phyloP scores from a whole-genome alignment of 2,797 vertebrate genomes.

The Borostomias antarcticus region DNA sequence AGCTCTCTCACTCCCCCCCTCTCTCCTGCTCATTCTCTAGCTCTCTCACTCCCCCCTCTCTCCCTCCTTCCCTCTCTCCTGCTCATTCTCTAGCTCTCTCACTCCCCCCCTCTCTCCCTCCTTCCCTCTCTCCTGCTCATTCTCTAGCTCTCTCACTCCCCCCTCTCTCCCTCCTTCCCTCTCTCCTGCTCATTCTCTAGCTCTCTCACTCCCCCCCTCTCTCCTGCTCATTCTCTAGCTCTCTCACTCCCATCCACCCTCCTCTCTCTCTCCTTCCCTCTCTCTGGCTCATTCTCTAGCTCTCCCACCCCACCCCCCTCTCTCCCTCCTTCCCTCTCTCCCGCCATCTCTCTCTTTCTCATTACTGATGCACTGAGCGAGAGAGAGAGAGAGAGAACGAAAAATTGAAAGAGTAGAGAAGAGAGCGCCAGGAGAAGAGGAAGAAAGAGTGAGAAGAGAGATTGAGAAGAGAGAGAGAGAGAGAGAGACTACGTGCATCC shows the following conservation, averaged over 20 bases:
- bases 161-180: conserved; percentile 33
- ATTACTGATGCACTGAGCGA: conserved; percentile 66
- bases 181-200: no score
- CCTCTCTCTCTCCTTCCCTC: no score
- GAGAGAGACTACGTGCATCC: conserved; percentile 55
- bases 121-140: conserved; percentile 5
- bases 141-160: no score
- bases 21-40: no score
- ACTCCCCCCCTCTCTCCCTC: conserved; percentile 36
- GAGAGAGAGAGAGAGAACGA: conserved; percentile 24
- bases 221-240: no score
- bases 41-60: background rate
- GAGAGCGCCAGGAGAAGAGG: conserved; percentile 50
- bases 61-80: conserved; percentile 39
- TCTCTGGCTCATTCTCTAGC: conserved; percentile 59
- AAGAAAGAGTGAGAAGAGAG: conserved; percentile 1
- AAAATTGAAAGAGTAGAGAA: conserved; percentile 25
- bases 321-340: conserved; percentile 50
- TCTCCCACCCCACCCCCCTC: conserved; percentile 1
- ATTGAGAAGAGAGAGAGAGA: background rate
- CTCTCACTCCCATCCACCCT: background rate
- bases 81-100: conserved; percentile 19
- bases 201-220: conserved; percentile 22
- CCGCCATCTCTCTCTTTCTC: conserved; percentile 68
- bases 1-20: background rate